These are phyloP conservation scores for Carposina sasakii DNA, from an alignment of 1,140 invertebrate genomes.

Conservation along the genomic window DNA sequence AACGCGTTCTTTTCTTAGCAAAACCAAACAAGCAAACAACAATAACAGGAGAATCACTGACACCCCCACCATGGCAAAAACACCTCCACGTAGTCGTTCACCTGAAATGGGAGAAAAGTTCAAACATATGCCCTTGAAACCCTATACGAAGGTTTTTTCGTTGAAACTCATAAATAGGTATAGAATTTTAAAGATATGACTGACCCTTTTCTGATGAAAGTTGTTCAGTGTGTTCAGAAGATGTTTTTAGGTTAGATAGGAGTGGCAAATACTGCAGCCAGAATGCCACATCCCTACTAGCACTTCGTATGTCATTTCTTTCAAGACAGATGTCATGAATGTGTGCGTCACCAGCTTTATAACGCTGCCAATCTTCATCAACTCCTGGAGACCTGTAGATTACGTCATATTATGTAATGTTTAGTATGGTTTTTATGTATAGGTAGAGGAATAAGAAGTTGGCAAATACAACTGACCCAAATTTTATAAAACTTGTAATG, in stretches of 20 bases:
- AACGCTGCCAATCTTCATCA: slow-evolving; percentile 74
- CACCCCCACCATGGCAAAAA: slow-evolving; percentile 52
- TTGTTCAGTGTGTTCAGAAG: slow-evolving; percentile 38
- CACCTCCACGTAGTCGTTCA: slow-evolving; percentile 49
- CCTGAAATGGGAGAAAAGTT: slow-evolving; percentile 33
- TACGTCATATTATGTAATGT: slow-evolving; percentile 11
- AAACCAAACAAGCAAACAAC: slow-evolving; percentile 33
- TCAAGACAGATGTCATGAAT: slow-evolving; percentile 44
- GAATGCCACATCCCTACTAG: slow-evolving; percentile 41
- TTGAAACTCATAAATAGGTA: background rate
- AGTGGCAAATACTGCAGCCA: slow-evolving; percentile 64
- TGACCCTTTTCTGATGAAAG: slow-evolving; percentile 43
- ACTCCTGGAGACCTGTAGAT: slow-evolving; percentile 70
- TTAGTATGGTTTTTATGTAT: background rate
- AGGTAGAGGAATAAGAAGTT: slow-evolving; percentile 28
- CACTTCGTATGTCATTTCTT: slow-evolving; percentile 16
- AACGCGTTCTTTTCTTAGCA: slow-evolving; percentile 35
- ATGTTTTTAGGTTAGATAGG: slow-evolving; percentile 31
- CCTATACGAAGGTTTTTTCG: background rate
- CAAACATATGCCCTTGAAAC: too few species aligned
- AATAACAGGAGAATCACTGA: slow-evolving; percentile 38
- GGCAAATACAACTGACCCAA: slow-evolving; percentile 61
- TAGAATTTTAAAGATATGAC: background rate
- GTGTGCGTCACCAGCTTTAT: slow-evolving; percentile 62
- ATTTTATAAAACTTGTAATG: slow-evolving; percentile 76